A percentile compares a stretch with the other conserved stretches of the same genome.
These are phyloP conservation scores for Murina feae DNA, from an alignment of 2,113 vertebrate species.

Conservation along the genomic window DNA sequence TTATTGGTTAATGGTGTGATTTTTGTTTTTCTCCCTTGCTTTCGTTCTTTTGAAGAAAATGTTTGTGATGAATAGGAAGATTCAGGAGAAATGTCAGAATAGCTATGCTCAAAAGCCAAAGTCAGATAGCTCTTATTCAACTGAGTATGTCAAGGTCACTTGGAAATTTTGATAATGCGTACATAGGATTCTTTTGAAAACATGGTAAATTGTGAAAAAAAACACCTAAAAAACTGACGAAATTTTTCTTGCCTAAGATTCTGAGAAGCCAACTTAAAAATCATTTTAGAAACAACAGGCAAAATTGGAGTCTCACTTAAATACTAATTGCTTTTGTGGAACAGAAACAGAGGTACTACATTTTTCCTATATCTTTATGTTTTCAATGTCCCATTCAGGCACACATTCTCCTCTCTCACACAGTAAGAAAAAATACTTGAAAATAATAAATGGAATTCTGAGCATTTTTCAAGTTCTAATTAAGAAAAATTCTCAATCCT, in stretches of 20 bases:
- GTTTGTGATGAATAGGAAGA: background rate
- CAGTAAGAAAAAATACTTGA: background rate
- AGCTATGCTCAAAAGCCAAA: background rate
- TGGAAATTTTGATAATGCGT: background rate
- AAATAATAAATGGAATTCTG: background rate
- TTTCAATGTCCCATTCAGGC: background rate
- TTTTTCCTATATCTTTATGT: background rate
- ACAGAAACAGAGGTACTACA: background rate
- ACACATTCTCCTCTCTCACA: background rate
- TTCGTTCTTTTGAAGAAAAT: background rate
- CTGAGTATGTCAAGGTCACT: background rate
- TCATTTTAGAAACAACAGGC: background rate
- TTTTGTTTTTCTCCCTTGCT: background rate
- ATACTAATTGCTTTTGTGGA: background rate
- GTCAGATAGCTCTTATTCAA: background rate
- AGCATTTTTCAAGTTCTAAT: constrained; percentile 1
- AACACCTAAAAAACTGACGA: background rate
- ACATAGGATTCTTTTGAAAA: background rate
- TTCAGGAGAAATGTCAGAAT: background rate
- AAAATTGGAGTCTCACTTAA: background rate
- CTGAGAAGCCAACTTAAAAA: constrained; percentile 7
- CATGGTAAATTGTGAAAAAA: background rate
- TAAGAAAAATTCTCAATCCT: background rate
- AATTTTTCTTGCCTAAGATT: background rate
- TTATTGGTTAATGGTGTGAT: background rate